Conservation (phyloP, 2,113 vertebrate genomes). For the Willisornis vidua region DNA sequence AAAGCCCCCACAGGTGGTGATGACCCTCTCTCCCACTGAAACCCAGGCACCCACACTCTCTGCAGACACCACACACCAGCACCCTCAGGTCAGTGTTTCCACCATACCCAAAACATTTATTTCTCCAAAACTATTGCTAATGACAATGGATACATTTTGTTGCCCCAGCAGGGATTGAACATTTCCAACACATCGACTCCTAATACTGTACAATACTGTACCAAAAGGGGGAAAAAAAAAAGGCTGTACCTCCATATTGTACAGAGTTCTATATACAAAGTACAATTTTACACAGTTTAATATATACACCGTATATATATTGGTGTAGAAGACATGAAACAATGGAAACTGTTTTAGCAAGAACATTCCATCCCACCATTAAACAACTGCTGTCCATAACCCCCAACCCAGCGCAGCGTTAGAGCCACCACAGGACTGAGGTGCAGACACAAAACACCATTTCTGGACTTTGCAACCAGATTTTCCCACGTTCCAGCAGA, state of each 20-base stretch:
- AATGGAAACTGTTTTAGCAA: conserved; percentile 57
- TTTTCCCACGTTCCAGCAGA: background rate
- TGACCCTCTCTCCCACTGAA: accelerated
- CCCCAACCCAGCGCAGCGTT: background rate
- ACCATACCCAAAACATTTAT: conserved; percentile 75
- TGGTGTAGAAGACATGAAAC: conserved; percentile 72
- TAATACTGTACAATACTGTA: conserved; percentile 93
- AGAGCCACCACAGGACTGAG: background rate
- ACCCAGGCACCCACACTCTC: background rate
- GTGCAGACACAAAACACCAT: background rate
- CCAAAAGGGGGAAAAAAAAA: conserved; percentile 68
- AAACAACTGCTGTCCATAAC: background rate
- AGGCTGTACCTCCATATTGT: conserved; percentile 91
- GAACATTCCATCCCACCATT: conserved; percentile 59
- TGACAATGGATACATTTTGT: conserved; percentile 67
- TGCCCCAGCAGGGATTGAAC: conserved; percentile 49
- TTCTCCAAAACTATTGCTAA: conserved; percentile 75
- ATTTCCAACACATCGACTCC: conserved; percentile 71
- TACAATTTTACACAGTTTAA: conserved; percentile 88
- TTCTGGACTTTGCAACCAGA: background rate
- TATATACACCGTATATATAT: conserved; percentile 79
- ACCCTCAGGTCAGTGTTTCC: conserved; percentile 45
- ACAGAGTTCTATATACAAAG: conserved; percentile 94
- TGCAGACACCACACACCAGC: background rate
- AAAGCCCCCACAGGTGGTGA: accelerated